Evolutionary conservation across 1,140 invertebrate genomes (phyloP), one percentile per base, ranked within the genome.

Genomic region (Microplitis mediator): DNA sequence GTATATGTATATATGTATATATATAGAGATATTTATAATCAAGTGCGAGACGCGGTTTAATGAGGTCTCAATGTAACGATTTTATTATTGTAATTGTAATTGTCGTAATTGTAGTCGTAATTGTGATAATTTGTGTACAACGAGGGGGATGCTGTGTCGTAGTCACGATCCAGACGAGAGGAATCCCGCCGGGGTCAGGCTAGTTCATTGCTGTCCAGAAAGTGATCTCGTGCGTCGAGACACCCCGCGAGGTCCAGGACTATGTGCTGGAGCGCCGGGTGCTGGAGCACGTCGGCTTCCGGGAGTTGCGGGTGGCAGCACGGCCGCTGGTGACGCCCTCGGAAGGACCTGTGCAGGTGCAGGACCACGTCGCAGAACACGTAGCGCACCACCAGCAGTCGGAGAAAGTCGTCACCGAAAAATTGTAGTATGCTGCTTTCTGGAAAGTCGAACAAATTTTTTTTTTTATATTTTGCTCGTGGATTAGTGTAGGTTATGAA

Each of bases 351-450:
- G 86, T 98, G 96, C 78, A 96, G 87, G 73, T 94, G 92, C 69
- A 98, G 87, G 39, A 95, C 93, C 78, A 95, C 92, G 88, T 95
- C 94, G 88, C 96, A 98, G 89, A 98, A 98, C 71, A 98, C 92
- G 87, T 95, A 98, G 64, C 97, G 91, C 63, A 98, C 89, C 69
- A 98, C 88, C 63, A 98, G 87, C 62, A 97, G 89, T 68, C 96
- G 91, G 71, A 98, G 89, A 87, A 98, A 98, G 82, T 98, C 96
- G 86, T 98, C 97, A 23, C 95, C 95, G 86, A 97, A 95, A 87
- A 98, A 98, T 84, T 94, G 91, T 69, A 95, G 87, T 83, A 94
- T 94, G 65, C 92, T 92, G 91, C 88, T 87, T 61, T 96, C 95
- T 95, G 84, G 23, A 23, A 23, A 23, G 23, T 23, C 2, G 23